Percentiles rank a stretch among this genome's conserved stretches.
Conservation (phyloP, 2,888 invertebrate genomes). For the Ophraella communa region DNA sequence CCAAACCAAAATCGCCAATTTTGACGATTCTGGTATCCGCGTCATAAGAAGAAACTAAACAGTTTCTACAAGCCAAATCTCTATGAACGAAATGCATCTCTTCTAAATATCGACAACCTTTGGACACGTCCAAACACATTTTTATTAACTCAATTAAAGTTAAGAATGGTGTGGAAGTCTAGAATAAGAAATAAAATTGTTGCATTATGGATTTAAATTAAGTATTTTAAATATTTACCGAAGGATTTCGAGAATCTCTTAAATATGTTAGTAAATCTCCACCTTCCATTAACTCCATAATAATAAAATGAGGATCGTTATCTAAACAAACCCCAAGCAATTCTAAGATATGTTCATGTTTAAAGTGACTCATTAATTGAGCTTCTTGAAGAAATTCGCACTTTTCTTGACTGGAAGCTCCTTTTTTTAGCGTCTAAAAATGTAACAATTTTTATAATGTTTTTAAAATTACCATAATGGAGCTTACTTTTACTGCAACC, state of each 20-base stretch:
- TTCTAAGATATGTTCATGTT: slow-evolving; percentile 93
- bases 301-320: slow-evolving; percentile 90
- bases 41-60: slow-evolving; percentile 80
- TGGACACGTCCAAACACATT: slow-evolving; percentile 95
- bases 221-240: slow-evolving; percentile 61
- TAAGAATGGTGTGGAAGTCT: slow-evolving; percentile 71
- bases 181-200: slow-evolving; percentile 40
- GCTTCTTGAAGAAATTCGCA: slow-evolving; percentile 96
- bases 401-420: slow-evolving; percentile 88
- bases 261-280: slow-evolving; percentile 94
- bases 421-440: slow-evolving; percentile 84
- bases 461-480: slow-evolving; percentile 6
- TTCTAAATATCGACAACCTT: slow-evolving; percentile 94
- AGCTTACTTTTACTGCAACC: slow-evolving; percentile 91
- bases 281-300: slow-evolving; percentile 97
- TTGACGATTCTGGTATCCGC: slow-evolving; percentile 83
- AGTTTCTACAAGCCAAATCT: slow-evolving; percentile 95
- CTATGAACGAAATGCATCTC: slow-evolving; percentile 97
- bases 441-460: background rate
- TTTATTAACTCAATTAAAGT: slow-evolving; percentile 83
- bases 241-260: slow-evolving; percentile 78
- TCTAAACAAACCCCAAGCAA: slow-evolving; percentile 94
- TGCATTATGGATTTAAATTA: background rate
- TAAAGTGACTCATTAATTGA: slow-evolving; percentile 95
- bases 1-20: slow-evolving; percentile 96